A percentile compares a stretch with the other conserved stretches of the same genome.
Evolutionary conservation across 1,140 invertebrate genomes (phyloP).

Genomic region (Drosophila nikananu): DNA sequence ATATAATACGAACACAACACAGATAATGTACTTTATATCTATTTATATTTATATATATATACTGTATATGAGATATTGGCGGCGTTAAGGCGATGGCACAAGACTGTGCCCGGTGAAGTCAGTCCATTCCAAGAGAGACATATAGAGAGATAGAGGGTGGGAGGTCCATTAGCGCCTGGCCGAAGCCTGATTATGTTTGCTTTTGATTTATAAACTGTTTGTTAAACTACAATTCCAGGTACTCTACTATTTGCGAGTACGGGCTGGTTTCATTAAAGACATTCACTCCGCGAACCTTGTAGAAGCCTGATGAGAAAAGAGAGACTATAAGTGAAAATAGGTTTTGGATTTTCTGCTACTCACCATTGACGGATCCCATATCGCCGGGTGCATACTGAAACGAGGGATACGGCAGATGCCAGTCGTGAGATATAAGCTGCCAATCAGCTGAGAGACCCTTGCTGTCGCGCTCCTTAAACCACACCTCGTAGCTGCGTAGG

Average conservation of each 20-base stretch:
- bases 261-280: constrained; percentile 70
- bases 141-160: constrained; percentile 18
- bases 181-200: constrained; percentile 76
- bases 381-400: constrained; percentile 70
- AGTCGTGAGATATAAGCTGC: constrained; percentile 55
- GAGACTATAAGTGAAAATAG: neutral
- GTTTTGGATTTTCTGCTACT: neutral
- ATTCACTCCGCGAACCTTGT: constrained; percentile 78
- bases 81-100: constrained; percentile 58
- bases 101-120: constrained; percentile 61
- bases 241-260: constrained; percentile 77
- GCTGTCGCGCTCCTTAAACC: constrained; percentile 59
- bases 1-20: constrained; percentile 66
- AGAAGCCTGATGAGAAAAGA: constrained; percentile 61
- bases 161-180: constrained; percentile 51
- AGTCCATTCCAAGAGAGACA: constrained; percentile 65
- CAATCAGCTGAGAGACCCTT: constrained; percentile 44
- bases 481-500: constrained; percentile 80
- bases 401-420: constrained; percentile 82
- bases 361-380: constrained; percentile 67
- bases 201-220: constrained; percentile 40
- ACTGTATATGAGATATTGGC: constrained; percentile 60
- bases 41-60: constrained; percentile 56
- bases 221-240: constrained; percentile 75
- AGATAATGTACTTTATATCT: constrained; percentile 55